Base-by-base conservation (phyloP, 2,888 invertebrate species). In the Zaprionus obscuricornis region DNA sequence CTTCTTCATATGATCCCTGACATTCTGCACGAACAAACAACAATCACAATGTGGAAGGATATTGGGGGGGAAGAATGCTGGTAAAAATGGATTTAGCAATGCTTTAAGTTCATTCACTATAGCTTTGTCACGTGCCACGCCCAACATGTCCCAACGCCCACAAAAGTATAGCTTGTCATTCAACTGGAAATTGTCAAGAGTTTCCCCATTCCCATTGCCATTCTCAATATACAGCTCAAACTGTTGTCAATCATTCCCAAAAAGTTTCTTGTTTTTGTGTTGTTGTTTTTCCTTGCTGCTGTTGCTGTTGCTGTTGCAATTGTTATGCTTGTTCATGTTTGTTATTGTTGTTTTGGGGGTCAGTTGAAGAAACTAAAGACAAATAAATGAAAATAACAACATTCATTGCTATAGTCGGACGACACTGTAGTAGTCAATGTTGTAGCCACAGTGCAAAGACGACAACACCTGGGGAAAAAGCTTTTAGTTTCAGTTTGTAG, bases 191-290 rank as follows among this genome's bases (percentile, higher is more conserved):
- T 65, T 52, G 52, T 52, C 8, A 47, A 58, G 20, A 56, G 42
- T 8, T 17, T 2, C 34, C 27, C 20, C n/a, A n/a, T n/a, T n/a
- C n/a, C n/a, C n/a, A n/a, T n/a, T n/a, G n/a, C n/a, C n/a, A n/a
- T n/a, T n/a, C n/a, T n/a, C n/a, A n/a, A n/a, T n/a, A n/a, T n/a
- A n/a, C n/a, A n/a, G 16, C 36, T 29, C 1, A 24, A 42, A 17
- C 27, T 34, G 24, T 42, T 67, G 66, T 50, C 66, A 66, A 65
- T 71, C 66, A 59, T 59, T n/a, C n/a, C n/a, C n/a, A n/a, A n/a
- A n/a, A n/a, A n/a, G n/a, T n/a, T n/a, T n/a, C n/a, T n/a, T n/a
- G n/a, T n/a, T n/a, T n/a, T n/a, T n/a, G n/a, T n/a, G n/a, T n/a
- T n/a, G n/a, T n/a, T n/a, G n/a, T n/a, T n/a, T n/a, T n/a, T n/a